Evolutionary conservation across 2,888 invertebrate species (phyloP).

Genomic region (Caenorhabditis sp.): DNA sequence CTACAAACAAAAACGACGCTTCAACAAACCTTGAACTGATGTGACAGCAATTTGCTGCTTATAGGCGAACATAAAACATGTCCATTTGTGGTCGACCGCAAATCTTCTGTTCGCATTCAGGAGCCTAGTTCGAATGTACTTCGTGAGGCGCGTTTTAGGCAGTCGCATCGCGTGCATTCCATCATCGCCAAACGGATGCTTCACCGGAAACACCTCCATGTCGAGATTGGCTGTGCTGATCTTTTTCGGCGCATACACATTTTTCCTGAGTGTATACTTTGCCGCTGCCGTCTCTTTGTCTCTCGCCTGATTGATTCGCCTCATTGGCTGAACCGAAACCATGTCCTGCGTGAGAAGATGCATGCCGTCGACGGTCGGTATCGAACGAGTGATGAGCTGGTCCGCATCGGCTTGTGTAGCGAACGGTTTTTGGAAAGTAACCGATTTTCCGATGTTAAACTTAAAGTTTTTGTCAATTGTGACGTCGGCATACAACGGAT

Average conservation of each 20-base stretch:
- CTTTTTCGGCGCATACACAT: not conserved
- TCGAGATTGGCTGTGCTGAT: not conserved
- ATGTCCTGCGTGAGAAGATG: no score
- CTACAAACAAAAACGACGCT: not conserved
- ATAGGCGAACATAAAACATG: not conserved
- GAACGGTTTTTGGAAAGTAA: no score
- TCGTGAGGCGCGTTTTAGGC: not conserved
- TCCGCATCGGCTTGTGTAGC: no score
- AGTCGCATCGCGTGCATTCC: not conserved
- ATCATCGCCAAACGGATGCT: not conserved
- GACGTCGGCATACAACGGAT: constrained; percentile 12
- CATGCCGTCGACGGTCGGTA: no score
- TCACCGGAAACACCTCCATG: not conserved
- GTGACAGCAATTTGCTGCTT: not conserved
- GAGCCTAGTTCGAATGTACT: not conserved
- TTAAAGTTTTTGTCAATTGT: constrained; percentile 9
- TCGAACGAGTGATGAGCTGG: no score
- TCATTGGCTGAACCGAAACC: no score
- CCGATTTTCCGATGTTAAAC: not conserved
- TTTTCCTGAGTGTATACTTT: not conserved
- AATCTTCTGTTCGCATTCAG: not conserved
- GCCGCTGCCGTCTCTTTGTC: not conserved
- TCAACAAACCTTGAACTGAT: not conserved
- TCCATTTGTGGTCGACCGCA: not conserved
- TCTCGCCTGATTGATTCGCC: no score